These are phyloP conservation scores for Saccopteryx bilineata DNA, from an alignment of 2,113 vertebrate genomes.

Conservation along the genomic window DNA sequence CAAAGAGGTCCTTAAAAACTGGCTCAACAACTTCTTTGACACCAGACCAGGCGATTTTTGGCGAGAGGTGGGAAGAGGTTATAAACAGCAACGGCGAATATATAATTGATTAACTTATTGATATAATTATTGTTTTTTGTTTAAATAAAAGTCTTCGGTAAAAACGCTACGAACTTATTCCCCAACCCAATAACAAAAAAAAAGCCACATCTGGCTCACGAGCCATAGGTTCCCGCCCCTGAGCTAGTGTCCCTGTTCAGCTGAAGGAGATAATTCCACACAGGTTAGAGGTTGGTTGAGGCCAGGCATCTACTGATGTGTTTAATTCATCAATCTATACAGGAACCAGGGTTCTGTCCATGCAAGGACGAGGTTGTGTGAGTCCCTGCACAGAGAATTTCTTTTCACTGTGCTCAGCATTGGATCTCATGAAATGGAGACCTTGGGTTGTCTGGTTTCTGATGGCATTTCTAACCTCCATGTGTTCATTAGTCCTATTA, in stretches of 20 bases:
- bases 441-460: not conserved
- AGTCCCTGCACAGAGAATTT: not conserved
- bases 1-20: too few species aligned
- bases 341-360: not conserved
- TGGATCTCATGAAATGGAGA: not conserved
- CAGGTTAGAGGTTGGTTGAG: not conserved
- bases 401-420: not conserved
- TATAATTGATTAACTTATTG: too few species aligned
- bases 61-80: too few species aligned
- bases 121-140: too few species aligned
- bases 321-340: not conserved
- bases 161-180: too few species aligned
- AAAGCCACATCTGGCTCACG: too few species aligned
- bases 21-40: too few species aligned
- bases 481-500: not conserved
- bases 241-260: not conserved
- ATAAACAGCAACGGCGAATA: too few species aligned
- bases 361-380: not conserved
- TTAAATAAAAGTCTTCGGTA: too few species aligned
- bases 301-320: not conserved
- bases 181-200: too few species aligned
- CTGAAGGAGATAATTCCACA: not conserved
- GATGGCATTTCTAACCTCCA: not conserved
- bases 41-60: too few species aligned
- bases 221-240: too few species aligned